Base-by-base conservation (phyloP, 2,888 invertebrate genomes). In the Bugulina stolonifera region DNA sequence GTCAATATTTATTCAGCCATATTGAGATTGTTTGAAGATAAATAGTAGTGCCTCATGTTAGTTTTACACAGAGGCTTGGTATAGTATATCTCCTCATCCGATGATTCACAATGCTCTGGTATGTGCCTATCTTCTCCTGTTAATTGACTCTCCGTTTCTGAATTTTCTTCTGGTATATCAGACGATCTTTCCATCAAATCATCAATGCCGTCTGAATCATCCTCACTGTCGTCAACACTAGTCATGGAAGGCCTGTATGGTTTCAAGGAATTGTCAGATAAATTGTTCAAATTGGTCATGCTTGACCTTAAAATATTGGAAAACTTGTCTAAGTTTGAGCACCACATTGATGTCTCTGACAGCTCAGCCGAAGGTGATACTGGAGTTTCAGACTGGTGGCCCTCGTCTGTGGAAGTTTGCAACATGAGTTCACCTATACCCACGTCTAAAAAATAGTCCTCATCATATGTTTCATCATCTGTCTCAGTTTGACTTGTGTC, bases 311-410 rank as follows among this genome's bases (percentile, higher is more conserved):
- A 29, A 54, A 70, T 70, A 23, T 70, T 54, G 5, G 70, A 70
- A 29, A 70, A 70, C 29, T 70, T 70, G 14, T 70, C 70, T 23
- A 70, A 32, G 23, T 70, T 54, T 43, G 70, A 70, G 70, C 70
- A 70, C 70, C 70, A 70, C 70, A 70, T 70, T 5, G 70, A 70
- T 2, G 64, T 29, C 32, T 64, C 64, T 5, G 2, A 29, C 2
- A 3, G 14, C 18, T 54, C 52, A 23, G 25, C 27, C n/a, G 32
- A 3, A 5, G 69, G 35, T 5, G 69, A 69, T 3, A 35, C n/a
- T 14, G 32, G 34, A 5, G 14, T 2, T 2, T 70, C 70, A 5
- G n/a, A 27, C 64, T 64, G 64, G n/a, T 34, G 22, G 10, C 32
- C 14, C 18, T 27, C 64, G n/a, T 64, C 64, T 10, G 5, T 18